Evolutionary conservation across 2,888 invertebrate genomes (phyloP).

Genomic region (Enchytraeus crypticus): DNA sequence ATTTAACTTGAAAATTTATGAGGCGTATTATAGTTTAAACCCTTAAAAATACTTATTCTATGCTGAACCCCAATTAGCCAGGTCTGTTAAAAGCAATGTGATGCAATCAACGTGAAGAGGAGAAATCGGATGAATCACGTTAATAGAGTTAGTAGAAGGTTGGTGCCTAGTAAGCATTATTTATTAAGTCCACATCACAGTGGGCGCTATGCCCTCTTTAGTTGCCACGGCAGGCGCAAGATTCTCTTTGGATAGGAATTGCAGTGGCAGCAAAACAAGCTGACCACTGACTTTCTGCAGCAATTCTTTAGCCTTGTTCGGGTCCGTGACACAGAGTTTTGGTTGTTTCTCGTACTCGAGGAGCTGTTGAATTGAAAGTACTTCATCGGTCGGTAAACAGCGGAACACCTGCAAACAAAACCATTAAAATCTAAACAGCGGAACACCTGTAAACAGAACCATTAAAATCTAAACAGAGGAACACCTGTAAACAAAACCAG

Average conservation of each 20-base stretch:
- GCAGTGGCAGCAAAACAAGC: slow-evolving; percentile 76
- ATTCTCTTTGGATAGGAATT: slow-evolving; percentile 76
- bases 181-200: slow-evolving; percentile 82
- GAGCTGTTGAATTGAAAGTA: slow-evolving; percentile 62
- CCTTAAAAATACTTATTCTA: too few species aligned
- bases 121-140: too few species aligned
- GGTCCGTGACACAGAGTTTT: slow-evolving; percentile 65
- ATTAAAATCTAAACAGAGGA: slow-evolving; percentile 78
- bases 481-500: slow-evolving; percentile 67
- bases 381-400: slow-evolving; percentile 75
- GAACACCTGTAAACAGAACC: slow-evolving; percentile 71
- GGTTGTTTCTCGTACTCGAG: slow-evolving; percentile 66
- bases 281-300: slow-evolving; percentile 69
- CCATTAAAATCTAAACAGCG: too few species aligned
- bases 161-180: too few species aligned
- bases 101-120: too few species aligned
- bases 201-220: slow-evolving; percentile 86
- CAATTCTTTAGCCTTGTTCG: slow-evolving; percentile 58
- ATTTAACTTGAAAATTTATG: too few species aligned
- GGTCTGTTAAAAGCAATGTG: too few species aligned
- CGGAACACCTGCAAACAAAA: slow-evolving; percentile 73
- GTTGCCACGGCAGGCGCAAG: slow-evolving; percentile 70
- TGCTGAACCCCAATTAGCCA: too few species aligned
- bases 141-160: too few species aligned
- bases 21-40: too few species aligned